These are phyloP conservation scores for Cotesia chilonis DNA, from an alignment of 1,140 invertebrate genomes.

Conservation along the genomic window DNA sequence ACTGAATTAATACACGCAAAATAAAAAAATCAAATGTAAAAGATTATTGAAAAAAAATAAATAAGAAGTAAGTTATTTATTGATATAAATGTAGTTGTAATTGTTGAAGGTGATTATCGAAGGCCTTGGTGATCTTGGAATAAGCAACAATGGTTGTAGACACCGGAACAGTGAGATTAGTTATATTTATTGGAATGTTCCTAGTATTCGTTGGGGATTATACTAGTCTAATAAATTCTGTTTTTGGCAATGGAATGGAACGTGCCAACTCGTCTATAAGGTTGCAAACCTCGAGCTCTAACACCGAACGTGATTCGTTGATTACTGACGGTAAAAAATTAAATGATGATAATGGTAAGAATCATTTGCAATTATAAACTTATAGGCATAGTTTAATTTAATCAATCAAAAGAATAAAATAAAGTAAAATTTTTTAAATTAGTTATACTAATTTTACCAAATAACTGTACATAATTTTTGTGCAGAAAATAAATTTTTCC, in stretches of 20 bases:
- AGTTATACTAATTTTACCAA: too few relatives aligned
- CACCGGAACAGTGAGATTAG: slow-evolving; percentile 60
- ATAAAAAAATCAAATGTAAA: too few relatives aligned
- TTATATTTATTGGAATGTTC: slow-evolving; percentile 63
- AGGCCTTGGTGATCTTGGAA: slow-evolving; percentile 23
- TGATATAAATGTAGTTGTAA: neutral
- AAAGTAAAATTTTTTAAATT: too few relatives aligned
- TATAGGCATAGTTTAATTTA: neutral
- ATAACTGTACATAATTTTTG: too few relatives aligned
- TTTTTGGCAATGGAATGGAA: slow-evolving; percentile 55
- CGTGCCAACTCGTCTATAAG: slow-evolving; percentile 39
- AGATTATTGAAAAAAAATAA: too few relatives aligned
- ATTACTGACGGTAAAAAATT: slow-evolving; percentile 38
- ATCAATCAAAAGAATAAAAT: neutral
- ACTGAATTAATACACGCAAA: too few relatives aligned
- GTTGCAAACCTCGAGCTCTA: slow-evolving; percentile 38
- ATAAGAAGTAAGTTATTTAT: too few relatives aligned
- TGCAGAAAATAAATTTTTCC: too few relatives aligned
- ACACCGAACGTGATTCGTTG: slow-evolving; percentile 36
- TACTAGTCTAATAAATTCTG: slow-evolving; percentile 52
- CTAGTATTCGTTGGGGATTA: slow-evolving; percentile 63
- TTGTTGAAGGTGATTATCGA: slow-evolving; percentile 13
- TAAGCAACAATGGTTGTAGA: slow-evolving; percentile 53
- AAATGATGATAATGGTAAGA: slow-evolving; percentile 45
- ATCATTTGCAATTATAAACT: slow-evolving; percentile 47